These are phyloP conservation scores for Melitaea cinxia DNA, from an alignment of 1,140 invertebrate species.

Conservation along the genomic window DNA sequence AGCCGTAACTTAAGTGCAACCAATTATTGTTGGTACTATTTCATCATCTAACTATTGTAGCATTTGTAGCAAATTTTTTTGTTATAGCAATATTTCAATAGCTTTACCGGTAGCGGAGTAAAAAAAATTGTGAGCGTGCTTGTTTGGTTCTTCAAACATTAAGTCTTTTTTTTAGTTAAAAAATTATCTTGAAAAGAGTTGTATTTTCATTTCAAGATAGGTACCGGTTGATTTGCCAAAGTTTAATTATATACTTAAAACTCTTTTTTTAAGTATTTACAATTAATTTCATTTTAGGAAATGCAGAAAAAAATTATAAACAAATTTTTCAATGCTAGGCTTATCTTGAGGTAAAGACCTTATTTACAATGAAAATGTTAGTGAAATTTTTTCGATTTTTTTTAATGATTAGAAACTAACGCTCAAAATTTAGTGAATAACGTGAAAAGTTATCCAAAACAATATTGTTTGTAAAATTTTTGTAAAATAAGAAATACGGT, in stretches of 20 bases:
- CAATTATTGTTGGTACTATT: constrained; percentile 13
- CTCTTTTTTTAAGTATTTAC: neutral
- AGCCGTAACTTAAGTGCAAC: constrained; percentile 6
- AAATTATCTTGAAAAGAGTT: constrained; percentile 1
- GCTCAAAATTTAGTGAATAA: constrained; percentile 31
- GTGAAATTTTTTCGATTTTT: constrained; percentile 22
- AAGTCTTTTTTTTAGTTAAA: no score
- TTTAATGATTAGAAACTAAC: constrained; percentile 30
- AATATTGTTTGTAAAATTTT: constrained; percentile 24
- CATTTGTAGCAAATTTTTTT: constrained; percentile 2
- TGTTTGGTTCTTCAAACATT: no score
- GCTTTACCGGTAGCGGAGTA: constrained; percentile 8
- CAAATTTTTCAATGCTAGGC: constrained; percentile 12
- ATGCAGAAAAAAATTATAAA: neutral
- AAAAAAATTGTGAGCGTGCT: neutral
- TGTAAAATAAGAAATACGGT: constrained; percentile 8
- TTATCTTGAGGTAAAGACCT: constrained; percentile 8
- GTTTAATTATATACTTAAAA: constrained; percentile 3
- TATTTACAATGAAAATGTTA: constrained; percentile 22
- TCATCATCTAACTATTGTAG: neutral
- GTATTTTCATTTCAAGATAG: neutral
- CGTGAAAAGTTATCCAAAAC: constrained; percentile 10
- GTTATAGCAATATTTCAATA: constrained; percentile 1
- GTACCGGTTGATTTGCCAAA: constrained; percentile 4
- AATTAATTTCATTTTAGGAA: neutral